Evolutionary conservation across 1,140 invertebrate species (phyloP), one percentile per base, ranked within the genome.

Genomic region (Pseudobourletiella spinata): DNA sequence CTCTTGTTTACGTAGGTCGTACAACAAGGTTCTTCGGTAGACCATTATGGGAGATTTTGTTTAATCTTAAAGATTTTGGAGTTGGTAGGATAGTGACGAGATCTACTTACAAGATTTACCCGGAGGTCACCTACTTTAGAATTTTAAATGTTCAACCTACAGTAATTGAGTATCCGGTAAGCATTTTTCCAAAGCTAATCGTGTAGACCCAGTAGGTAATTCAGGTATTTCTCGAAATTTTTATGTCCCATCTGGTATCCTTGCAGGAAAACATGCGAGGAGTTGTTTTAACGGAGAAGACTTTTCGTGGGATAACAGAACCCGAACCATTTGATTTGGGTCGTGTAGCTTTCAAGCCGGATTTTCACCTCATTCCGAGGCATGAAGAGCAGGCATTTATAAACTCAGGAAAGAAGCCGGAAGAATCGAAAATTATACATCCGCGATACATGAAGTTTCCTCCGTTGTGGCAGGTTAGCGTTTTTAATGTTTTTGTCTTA

Each of bases 11-110:
- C 43, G 26, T 66, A 30, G 64, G 64, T 8, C 16, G 44, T 1
- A 16, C 14, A n/a, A 51, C 52, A 14, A 51, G 26, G n/a, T 6
- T 44, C 14, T 59, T 57, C 42, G 64, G 64, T 6, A n/a, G 59
- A 2, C 64, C 64, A 20, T 44, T 66, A 42, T 66, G 64, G 64
- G 64, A 66, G 30, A 66, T 66, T 8, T 14, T 63, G 1, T 35
- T 66, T 14, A 66, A 66, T 30, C 26, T 66, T 15, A 66, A 63
- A 39, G 51, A 66, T 30, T 66, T 66, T 57, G 65, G 65, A 18
- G 51, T 42, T 6, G 61, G 61, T n/a, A 25, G 65, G 3, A 22
- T 62, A 3, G 52, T 66, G 18, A 54, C 32, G 2, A 16, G 57
- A 22, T 20, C 26, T 3, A 20, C 6, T 15, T 26, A 29, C n/a